These are phyloP conservation scores for Petaurus breviceps DNA, from an alignment of 2,113 vertebrate genomes.

Conservation along the genomic window DNA sequence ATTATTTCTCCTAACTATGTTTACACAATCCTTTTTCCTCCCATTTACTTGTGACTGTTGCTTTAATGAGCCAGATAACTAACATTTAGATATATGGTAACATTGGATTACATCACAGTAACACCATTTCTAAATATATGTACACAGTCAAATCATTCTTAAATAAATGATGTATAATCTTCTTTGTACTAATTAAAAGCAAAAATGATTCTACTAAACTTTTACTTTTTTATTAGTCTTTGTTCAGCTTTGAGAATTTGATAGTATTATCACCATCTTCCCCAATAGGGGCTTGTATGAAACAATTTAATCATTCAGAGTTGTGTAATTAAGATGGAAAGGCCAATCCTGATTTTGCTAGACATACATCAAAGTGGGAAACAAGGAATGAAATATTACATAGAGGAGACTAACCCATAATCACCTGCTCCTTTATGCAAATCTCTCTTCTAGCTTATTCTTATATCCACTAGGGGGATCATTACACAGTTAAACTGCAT, in stretches of 20 bases:
- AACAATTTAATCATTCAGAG: slow-evolving; percentile 31
- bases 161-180: background rate
- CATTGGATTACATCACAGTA: background rate
- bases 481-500: slow-evolving; percentile 75
- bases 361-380: slow-evolving; percentile 53
- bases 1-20: background rate
- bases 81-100: background rate
- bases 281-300: slow-evolving; percentile 38
- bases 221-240: slow-evolving; percentile 41
- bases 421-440: slow-evolving; percentile 70
- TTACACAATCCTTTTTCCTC: background rate
- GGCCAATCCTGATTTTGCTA: slow-evolving; percentile 28
- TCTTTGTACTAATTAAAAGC: background rate
- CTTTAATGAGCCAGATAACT: slow-evolving; percentile 14
- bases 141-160: slow-evolving; percentile 2
- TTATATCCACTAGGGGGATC: slow-evolving; percentile 79
- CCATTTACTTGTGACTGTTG: slow-evolving; percentile 14
- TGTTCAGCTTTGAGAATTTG: slow-evolving; percentile 22
- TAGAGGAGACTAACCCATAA: slow-evolving; percentile 45
- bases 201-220: slow-evolving; percentile 23
- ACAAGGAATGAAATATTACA: slow-evolving; percentile 24
- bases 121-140: background rate
- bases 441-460: slow-evolving; percentile 55
- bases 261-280: background rate
- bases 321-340: slow-evolving; percentile 58